phyloP scores from a whole-genome alignment of 92 coral and sea anemone species.

The Actinernus sp. region DNA sequence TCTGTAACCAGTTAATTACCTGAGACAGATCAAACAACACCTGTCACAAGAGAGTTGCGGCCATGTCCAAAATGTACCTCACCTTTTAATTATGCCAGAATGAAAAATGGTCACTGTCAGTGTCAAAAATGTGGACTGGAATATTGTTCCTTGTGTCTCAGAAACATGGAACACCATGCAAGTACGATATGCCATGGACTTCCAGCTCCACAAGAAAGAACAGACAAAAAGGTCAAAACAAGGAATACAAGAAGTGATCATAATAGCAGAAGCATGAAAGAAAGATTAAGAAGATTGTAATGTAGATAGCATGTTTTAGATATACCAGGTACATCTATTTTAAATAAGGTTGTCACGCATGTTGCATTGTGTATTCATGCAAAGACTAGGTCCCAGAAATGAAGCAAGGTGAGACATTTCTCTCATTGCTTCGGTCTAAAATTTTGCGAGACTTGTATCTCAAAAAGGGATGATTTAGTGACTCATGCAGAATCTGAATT shows the following conservation, averaged over 20 bases:
- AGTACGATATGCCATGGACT: conserved; percentile 40
- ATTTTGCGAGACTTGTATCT: too few relatives aligned
- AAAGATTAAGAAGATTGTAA: conserved; percentile 55
- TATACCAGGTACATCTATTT: too few relatives aligned
- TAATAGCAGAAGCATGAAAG: conserved; percentile 42
- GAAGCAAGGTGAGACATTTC: too few relatives aligned
- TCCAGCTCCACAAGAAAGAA: neutral
- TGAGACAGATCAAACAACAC: too few relatives aligned
- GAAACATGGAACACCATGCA: conserved; percentile 18
- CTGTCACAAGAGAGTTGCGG: conserved; percentile 19
- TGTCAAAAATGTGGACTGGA: conserved; percentile 70
- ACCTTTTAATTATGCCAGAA: conserved; percentile 25
- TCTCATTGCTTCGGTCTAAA: too few relatives aligned
- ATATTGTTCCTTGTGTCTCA: conserved; percentile 51
- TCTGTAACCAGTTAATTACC: too few relatives aligned
- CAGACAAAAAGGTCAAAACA: conserved; percentile 13
- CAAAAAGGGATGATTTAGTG: too few relatives aligned
- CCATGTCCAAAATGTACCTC: conserved; percentile 79
- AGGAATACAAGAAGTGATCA: conserved; percentile 29
- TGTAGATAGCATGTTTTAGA: neutral
- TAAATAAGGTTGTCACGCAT: too few relatives aligned
- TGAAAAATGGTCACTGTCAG: conserved; percentile 35
- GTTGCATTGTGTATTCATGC: too few relatives aligned
- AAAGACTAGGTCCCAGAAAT: too few relatives aligned
- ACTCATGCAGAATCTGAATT: too few relatives aligned